A percentile compares a stretch with the other conserved stretches of the same genome.
Evolutionary conservation across 2,113 vertebrate species (phyloP).

Genomic region (Agapornis roseicollis): DNA sequence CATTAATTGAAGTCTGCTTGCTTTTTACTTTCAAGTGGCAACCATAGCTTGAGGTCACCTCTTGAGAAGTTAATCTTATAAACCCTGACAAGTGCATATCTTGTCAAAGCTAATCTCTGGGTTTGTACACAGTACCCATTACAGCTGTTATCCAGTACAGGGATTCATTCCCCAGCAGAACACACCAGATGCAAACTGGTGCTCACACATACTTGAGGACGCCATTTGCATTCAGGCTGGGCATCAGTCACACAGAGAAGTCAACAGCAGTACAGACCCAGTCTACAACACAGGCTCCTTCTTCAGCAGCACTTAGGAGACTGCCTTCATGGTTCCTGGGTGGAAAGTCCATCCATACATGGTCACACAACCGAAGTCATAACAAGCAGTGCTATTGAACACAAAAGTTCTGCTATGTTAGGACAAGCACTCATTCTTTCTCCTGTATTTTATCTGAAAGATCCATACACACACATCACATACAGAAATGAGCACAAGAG

Average conservation of each 20-base stretch:
- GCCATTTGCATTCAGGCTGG: accelerated
- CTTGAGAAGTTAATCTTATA: neutral
- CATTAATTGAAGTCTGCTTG: neutral
- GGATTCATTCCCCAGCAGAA: neutral
- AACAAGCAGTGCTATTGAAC: neutral
- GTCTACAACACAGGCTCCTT: accelerated
- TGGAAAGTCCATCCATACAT: accelerated
- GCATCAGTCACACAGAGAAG: accelerated
- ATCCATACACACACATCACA: neutral
- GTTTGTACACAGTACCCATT: neutral
- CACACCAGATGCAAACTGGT: neutral
- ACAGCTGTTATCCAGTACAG: neutral
- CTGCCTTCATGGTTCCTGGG: accelerated
- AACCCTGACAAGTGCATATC: neutral
- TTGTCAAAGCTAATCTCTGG: neutral
- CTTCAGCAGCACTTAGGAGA: neutral
- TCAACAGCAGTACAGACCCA: neutral
- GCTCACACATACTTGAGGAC: neutral
- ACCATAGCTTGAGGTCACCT: neutral
- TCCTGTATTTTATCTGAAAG: neutral
- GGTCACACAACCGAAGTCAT: neutral
- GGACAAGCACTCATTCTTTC: neutral
- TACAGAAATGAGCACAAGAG: neutral
- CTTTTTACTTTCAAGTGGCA: neutral
- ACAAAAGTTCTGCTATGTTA: neutral